These are phyloP conservation scores for Crypturellus tataupa DNA, from an alignment of 2,797 vertebrate genomes.

Conservation along the genomic window DNA sequence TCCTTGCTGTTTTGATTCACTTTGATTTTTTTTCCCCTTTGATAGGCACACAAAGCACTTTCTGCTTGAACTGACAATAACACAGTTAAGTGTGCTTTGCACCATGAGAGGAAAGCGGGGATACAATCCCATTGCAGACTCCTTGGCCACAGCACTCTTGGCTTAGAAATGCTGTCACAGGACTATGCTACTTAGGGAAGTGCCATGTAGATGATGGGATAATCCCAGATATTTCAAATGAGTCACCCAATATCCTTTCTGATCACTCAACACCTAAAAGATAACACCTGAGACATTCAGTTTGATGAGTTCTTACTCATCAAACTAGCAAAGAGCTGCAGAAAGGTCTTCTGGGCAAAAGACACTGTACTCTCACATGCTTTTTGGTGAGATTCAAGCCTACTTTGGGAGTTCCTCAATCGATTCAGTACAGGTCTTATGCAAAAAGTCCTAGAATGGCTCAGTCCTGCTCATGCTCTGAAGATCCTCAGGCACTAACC, in stretches of 20 bases:
- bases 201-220: fast-evolving
- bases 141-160: neutral
- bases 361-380: no score
- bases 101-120: neutral
- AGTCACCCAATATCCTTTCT: neutral
- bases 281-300: fast-evolving
- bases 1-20: neutral
- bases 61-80: neutral
- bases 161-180: fast-evolving
- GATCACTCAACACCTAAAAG: neutral
- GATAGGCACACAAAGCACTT: neutral
- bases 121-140: neutral
- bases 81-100: neutral
- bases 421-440: neutral
- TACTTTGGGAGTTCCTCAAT: neutral
- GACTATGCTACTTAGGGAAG: neutral
- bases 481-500: neutral
- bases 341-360: neutral
- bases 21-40: neutral
- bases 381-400: neutral
- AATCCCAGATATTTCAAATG: neutral
- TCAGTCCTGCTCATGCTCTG: neutral
- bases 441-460: neutral
- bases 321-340: neutral
- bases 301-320: neutral